Evolutionary conservation across 1,140 invertebrate species (phyloP).

Genomic region (Lordiphosa mommai): DNA sequence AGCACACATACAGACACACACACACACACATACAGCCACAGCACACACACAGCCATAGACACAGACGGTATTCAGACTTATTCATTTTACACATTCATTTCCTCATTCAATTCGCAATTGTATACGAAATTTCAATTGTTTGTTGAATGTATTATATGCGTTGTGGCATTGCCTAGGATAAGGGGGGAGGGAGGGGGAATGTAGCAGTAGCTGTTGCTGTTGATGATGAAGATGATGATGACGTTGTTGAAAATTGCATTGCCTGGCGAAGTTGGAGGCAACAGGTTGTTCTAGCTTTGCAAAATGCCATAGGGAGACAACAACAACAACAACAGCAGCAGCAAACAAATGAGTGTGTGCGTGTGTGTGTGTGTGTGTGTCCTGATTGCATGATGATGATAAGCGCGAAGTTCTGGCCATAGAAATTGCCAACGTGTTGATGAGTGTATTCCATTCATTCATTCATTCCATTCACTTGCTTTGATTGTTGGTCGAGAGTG

Average conservation of each 20-base stretch:
- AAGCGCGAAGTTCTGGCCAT: conserved; percentile 75
- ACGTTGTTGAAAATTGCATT: conserved; percentile 76
- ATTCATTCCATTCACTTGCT: conserved; percentile 28
- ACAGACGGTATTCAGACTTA: conserved; percentile 70
- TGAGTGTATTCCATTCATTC: conserved; percentile 45
- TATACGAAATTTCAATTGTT: conserved; percentile 78
- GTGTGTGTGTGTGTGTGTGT: conserved; percentile 37
- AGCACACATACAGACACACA: conserved; percentile 4
- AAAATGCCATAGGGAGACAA: conserved; percentile 69
- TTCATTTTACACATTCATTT: conserved; percentile 78
- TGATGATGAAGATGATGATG: conserved; percentile 39
- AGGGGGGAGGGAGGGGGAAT: not conserved
- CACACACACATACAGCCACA: not conserved
- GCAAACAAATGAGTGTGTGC: conserved; percentile 43
- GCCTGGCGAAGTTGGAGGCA: conserved; percentile 66
- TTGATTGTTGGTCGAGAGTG: conserved; percentile 40
- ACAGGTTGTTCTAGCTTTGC: conserved; percentile 59
- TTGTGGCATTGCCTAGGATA: conserved; percentile 28
- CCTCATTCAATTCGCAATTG: conserved; percentile 77
- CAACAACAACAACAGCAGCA: conserved; percentile 31
- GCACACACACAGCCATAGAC: conserved; percentile 18
- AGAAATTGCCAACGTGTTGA: conserved; percentile 72
- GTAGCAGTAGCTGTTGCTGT: conserved; percentile 14
- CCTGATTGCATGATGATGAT: conserved; percentile 70
- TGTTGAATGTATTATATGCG: conserved; percentile 72